phyloP scores from a whole-genome alignment of 2,797 vertebrate species.

The Mormyrops attenuatus region DNA sequence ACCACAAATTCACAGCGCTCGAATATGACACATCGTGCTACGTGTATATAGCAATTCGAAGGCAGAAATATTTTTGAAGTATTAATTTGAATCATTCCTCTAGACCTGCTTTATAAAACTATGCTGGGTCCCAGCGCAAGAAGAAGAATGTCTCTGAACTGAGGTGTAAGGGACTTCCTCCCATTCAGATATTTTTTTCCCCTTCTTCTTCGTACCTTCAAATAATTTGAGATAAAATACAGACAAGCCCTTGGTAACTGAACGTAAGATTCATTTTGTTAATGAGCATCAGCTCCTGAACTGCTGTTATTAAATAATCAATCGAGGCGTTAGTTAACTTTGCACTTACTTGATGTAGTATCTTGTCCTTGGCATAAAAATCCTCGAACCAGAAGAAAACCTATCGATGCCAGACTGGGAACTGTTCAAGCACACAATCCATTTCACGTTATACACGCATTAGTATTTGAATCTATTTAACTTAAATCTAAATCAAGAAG shows the following conservation, averaged over 20 bases:
- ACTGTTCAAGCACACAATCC: constrained; percentile 3
- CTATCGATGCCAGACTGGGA: constrained; percentile 1
- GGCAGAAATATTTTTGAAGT: not conserved
- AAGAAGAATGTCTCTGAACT: not conserved
- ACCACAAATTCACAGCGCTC: not conserved
- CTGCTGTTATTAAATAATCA: not conserved
- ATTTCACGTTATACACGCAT: not conserved
- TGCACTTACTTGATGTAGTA: constrained; percentile 16
- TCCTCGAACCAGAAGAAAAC: constrained; percentile 18
- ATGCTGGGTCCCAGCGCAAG: not conserved
- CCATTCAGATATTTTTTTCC: not conserved
- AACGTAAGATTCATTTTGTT: not conserved
- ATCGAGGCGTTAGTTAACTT: not conserved
- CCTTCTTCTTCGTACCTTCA: not conserved
- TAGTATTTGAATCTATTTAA: not conserved
- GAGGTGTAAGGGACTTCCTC: not conserved
- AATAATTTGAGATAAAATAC: not conserved
- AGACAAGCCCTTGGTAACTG: not conserved
- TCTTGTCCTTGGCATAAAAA: constrained; percentile 6
- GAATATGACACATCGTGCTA: not conserved
- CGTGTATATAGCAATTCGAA: not conserved
- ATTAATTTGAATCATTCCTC: not conserved
- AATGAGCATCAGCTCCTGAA: not conserved
- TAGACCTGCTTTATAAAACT: not conserved
- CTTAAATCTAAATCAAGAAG: not conserved